phyloP scores from a whole-genome alignment of 2,888 invertebrate species.

The Camptogramma bilineatum region DNA sequence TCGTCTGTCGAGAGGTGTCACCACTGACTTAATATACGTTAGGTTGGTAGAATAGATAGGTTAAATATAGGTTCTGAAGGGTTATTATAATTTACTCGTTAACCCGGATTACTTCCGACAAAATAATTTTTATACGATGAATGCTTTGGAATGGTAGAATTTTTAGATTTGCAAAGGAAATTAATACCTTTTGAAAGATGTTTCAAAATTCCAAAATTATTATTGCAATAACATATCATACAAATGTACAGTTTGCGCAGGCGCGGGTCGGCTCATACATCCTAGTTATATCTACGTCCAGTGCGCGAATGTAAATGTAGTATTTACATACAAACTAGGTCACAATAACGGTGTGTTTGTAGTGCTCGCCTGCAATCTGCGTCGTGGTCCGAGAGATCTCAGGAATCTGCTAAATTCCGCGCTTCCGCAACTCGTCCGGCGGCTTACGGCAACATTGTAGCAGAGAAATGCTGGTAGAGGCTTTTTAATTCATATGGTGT shows the following conservation, averaged over 20 bases:
- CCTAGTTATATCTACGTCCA: neutral
- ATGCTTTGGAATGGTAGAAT: no score
- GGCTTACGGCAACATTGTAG: no score
- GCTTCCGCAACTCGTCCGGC: neutral
- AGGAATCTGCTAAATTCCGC: neutral
- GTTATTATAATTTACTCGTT: no score
- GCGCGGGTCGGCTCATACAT: neutral
- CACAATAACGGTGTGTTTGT: neutral
- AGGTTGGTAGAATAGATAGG: no score
- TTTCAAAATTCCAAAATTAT: neutral
- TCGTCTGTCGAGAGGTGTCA: neutral
- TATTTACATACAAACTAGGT: neutral
- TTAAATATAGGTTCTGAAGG: no score
- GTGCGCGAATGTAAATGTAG: neutral
- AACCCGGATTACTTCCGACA: no score
- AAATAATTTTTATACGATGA: no score
- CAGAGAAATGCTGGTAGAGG: no score
- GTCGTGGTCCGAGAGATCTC: neutral
- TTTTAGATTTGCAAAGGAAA: no score
- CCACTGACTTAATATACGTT: neutral
- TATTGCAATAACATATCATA: neutral
- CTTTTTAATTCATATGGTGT: no score
- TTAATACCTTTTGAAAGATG: no score
- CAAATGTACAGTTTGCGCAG: neutral
- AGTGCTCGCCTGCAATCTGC: neutral